Base-by-base conservation (phyloP, 2,113 vertebrate species). In the Dasyornis broadbenti region DNA sequence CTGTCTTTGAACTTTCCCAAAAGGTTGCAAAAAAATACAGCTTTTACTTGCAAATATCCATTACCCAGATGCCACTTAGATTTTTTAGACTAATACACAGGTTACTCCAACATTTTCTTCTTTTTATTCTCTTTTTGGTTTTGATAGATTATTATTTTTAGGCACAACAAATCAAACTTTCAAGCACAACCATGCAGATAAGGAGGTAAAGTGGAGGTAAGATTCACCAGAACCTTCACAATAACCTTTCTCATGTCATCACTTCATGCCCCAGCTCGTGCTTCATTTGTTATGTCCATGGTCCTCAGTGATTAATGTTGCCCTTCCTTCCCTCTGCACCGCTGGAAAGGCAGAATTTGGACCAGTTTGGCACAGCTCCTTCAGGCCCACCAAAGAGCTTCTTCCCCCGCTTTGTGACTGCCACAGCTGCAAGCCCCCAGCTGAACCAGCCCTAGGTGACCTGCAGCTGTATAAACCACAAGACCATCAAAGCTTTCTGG, bases 271-370 rank as follows among this genome's bases (percentile, higher is more conserved):
- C 42, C 44, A 77, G 19, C 22, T 40, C 33, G 19, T 7, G 9
- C 53, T 65, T 64, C 63, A 61, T 49, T 56, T 45, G 4, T 63
- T 49, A 44, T 0, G 0, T 4, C 20, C 8, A 0, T 7, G 49
- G 35, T 33, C 52, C 66, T 42, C 47, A 6, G 22, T 26, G 42
- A 82, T 30, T 33, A 15, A 33, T 1, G 4, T 0, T 44, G 57
- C 15, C 39, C 10, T 56, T 56, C 82, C 54, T 64, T 72, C 69
- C 81, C 24, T 33, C 30, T 64, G 44, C 42, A 35, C 15, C 4
- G 5, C 30, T 0, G 1, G 17, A 21, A 50, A 26, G 24, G 44
- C 30, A 66, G 53, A 68, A 47, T 27, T 27, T 6, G 14, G 40
- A 94, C 56, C 9, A 57, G 11, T 37, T 56, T 28, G 33, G 61